A percentile compares a stretch with the other conserved stretches of the same genome.
Conservation (phyloP, 2,797 vertebrate genomes). For the Sebastes trivittatus region DNA sequence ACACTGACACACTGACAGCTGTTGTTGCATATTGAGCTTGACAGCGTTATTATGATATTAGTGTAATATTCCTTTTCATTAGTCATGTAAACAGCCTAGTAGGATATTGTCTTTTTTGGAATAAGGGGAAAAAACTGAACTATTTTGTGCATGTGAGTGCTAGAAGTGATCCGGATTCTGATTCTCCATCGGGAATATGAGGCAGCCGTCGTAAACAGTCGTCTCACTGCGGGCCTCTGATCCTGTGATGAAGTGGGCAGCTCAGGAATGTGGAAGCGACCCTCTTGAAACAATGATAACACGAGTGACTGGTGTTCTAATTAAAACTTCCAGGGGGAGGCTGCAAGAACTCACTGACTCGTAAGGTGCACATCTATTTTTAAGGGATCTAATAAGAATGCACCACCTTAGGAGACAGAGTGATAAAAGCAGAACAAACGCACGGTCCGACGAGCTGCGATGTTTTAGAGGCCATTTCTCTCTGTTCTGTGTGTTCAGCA, state of each 20-base stretch:
- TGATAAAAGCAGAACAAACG: conserved; percentile 56
- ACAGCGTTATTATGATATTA: too few species aligned
- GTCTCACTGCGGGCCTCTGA: conserved; percentile 56
- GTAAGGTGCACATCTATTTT: conserved; percentile 76
- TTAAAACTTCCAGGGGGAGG: conserved; percentile 79
- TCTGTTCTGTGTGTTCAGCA: conserved; percentile 65
- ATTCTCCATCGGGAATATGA: conserved; percentile 24
- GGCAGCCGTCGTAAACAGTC: conserved; percentile 18
- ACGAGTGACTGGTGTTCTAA: conserved; percentile 81
- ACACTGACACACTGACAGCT: too few species aligned
- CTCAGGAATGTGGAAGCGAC: conserved; percentile 79
- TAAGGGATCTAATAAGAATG: conserved; percentile 79
- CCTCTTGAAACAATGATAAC: conserved; percentile 77
- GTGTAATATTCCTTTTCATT: not conserved
- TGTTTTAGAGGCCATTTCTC: conserved; percentile 51
- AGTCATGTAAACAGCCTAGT: not conserved
- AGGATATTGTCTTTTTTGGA: not conserved
- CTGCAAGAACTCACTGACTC: conserved; percentile 70
- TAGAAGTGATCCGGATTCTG: not conserved
- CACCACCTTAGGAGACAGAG: conserved; percentile 56
- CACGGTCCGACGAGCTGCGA: conserved; percentile 20
- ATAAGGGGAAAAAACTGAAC: not conserved
- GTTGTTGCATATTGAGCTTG: too few species aligned
- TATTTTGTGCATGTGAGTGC: not conserved
- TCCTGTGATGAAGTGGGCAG: conserved; percentile 75